Conservation (phyloP, 2,888 invertebrate genomes). For the Opisthograptis luteolata region DNA sequence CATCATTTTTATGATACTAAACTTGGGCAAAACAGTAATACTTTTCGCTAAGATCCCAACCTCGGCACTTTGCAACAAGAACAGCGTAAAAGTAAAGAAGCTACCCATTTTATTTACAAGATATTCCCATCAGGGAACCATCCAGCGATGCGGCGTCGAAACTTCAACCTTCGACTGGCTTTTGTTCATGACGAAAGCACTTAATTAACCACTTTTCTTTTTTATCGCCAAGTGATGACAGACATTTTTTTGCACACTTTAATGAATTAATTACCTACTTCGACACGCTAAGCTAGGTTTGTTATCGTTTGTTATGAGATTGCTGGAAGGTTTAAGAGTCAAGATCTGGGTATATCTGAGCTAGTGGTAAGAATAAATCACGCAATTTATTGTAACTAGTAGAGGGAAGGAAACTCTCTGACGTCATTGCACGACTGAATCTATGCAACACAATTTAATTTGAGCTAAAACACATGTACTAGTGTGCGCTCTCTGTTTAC, state of each 20-base stretch:
- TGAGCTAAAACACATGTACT: background rate
- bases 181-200: conserved; percentile 40
- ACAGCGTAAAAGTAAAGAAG: conserved; percentile 23
- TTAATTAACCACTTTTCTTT: conserved; percentile 38
- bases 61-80: conserved; percentile 8
- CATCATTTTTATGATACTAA: background rate
- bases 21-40: background rate
- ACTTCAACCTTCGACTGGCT: conserved; percentile 32
- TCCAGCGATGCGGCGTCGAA: conserved; percentile 22
- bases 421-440: background rate
- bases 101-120: conserved; percentile 26
- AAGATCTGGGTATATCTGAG: conserved; percentile 8
- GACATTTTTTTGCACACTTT: conserved; percentile 8
- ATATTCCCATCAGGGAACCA: conserved; percentile 20
- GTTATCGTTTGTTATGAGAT: background rate
- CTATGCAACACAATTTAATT: background rate
- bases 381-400: conserved; percentile 1
- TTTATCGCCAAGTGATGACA: conserved; percentile 34
- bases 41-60: background rate
- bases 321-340: background rate
- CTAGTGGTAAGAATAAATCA: background rate
- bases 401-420: background rate
- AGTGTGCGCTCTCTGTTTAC: background rate
- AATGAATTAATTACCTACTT: too few species aligned
- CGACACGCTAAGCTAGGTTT: background rate